These are phyloP conservation scores for Meiosimyza decipiens DNA, from an alignment of 2,888 invertebrate species.

Conservation along the genomic window DNA sequence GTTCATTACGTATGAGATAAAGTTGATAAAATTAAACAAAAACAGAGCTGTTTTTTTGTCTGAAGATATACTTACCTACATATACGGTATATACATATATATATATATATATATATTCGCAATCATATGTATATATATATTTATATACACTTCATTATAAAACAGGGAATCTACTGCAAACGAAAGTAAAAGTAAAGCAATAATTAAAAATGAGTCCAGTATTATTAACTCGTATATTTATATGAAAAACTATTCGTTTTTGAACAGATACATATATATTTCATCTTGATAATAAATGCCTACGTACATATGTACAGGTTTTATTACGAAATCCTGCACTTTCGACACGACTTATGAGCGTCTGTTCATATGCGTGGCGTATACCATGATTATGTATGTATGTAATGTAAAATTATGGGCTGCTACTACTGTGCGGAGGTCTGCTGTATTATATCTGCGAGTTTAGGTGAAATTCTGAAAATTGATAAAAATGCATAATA, in stretches of 20 bases:
- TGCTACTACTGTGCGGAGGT: no score
- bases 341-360: background rate
- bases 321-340: background rate
- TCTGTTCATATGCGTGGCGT: background rate
- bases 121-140: slow-evolving; percentile 47
- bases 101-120: slow-evolving; percentile 46
- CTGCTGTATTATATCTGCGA: no score
- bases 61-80: slow-evolving; percentile 31
- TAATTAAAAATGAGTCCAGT: slow-evolving; percentile 45
- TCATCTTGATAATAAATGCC: background rate
- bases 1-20: slow-evolving; percentile 56
- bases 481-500: no score
- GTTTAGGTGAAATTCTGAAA: no score
- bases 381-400: background rate
- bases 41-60: slow-evolving; percentile 14
- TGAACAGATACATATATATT: slow-evolving; percentile 11
- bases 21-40: slow-evolving; percentile 29
- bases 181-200: slow-evolving; percentile 47
- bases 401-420: no score
- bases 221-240: slow-evolving; percentile 2
- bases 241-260: background rate
- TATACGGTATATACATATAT: slow-evolving; percentile 50
- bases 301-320: background rate
- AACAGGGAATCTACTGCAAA: slow-evolving; percentile 50
- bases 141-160: slow-evolving; percentile 49